Evolutionary conservation across 2,113 vertebrate genomes (phyloP).

Genomic region (Oncorhynchus mykiss): DNA sequence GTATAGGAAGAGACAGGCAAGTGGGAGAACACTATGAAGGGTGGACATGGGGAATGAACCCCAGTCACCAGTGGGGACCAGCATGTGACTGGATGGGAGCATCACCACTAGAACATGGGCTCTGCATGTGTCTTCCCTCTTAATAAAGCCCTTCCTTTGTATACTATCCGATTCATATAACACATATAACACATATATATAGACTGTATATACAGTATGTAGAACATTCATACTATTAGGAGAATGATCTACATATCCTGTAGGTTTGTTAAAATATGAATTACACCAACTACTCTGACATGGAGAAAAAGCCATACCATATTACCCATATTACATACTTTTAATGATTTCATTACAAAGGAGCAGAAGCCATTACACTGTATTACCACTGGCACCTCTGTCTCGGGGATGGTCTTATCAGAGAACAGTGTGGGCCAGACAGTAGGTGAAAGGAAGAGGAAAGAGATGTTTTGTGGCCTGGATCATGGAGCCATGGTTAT

Average conservation of each 20-base stretch:
- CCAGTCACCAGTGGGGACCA: too few species aligned
- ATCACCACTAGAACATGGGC: too few species aligned
- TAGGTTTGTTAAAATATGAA: slow-evolving; percentile 42
- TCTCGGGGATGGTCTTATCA: slow-evolving; percentile 38
- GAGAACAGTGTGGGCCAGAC: slow-evolving; percentile 2
- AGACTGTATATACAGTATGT: too few species aligned
- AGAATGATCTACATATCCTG: slow-evolving; percentile 18
- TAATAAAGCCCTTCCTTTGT: too few species aligned
- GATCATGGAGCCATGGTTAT: slow-evolving; percentile 4
- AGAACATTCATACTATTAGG: slow-evolving; percentile 13
- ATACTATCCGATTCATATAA: background rate
- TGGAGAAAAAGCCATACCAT: slow-evolving; percentile 15
- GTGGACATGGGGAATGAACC: background rate
- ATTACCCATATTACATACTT: slow-evolving; percentile 20
- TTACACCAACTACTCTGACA: slow-evolving; percentile 37
- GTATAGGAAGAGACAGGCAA: too few species aligned
- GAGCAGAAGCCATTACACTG: slow-evolving; percentile 31
- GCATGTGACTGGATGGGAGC: too few species aligned
- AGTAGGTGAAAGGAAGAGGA: slow-evolving; percentile 17
- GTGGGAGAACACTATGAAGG: too few species aligned
- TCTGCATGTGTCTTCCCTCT: too few species aligned
- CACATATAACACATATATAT: background rate
- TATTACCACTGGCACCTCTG: slow-evolving; percentile 29
- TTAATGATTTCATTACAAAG: slow-evolving; percentile 31
- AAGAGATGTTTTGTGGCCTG: slow-evolving; percentile 35